Evolutionary conservation across 2,888 invertebrate species (phyloP).

Genomic region (Peribatodes rhomboidaria): DNA sequence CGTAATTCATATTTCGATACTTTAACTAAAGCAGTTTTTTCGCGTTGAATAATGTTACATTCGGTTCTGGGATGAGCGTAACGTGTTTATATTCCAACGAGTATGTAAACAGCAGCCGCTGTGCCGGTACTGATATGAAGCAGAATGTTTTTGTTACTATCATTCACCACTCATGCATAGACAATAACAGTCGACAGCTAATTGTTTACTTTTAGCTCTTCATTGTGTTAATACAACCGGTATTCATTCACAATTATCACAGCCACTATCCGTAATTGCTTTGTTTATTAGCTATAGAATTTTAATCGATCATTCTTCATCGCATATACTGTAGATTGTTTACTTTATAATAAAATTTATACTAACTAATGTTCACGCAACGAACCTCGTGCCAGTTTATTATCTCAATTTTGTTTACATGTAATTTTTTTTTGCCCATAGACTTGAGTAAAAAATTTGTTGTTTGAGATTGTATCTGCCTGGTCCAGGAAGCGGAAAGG

Average conservation of each 20-base stretch:
- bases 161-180: conserved; percentile 57
- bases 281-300: conserved; percentile 33
- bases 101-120: conserved; percentile 55
- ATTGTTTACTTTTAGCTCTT: conserved; percentile 46
- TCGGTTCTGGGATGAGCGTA: conserved; percentile 47
- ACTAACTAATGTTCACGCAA: conserved; percentile 24
- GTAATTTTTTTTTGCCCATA: not conserved
- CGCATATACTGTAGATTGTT: conserved; percentile 8
- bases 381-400: not conserved
- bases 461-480: conserved; percentile 9
- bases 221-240: conserved; percentile 49
- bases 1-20: conserved; percentile 24
- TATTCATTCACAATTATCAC: conserved; percentile 37
- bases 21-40: conserved; percentile 49
- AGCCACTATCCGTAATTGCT: conserved; percentile 13
- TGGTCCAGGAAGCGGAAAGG: conserved; percentile 7
- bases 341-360: no score
- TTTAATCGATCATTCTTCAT: conserved; percentile 37
- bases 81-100: conserved; percentile 57
- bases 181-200: conserved; percentile 53
- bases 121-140: conserved; percentile 52
- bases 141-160: conserved; percentile 66
- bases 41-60: conserved; percentile 54
- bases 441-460: conserved; percentile 3
- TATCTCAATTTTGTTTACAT: conserved; percentile 11